These are phyloP conservation scores for Sitobion miscanthi DNA, from an alignment of 1,140 invertebrate genomes.

Conservation along the genomic window DNA sequence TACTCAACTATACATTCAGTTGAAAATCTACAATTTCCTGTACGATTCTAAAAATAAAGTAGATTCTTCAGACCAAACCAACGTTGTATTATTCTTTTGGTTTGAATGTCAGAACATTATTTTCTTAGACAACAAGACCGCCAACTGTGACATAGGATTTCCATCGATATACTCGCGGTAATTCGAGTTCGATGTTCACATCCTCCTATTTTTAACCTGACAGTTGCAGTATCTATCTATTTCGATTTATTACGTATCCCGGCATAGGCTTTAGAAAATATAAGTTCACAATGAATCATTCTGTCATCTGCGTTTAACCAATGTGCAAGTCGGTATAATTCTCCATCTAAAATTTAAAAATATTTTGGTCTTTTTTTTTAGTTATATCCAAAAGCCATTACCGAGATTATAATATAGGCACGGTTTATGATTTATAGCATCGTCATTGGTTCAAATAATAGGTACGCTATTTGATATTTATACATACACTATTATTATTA, in stretches of 20 bases:
- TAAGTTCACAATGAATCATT: background rate
- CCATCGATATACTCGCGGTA: background rate
- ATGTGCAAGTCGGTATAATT: background rate
- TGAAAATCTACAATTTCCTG: background rate
- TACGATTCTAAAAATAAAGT: background rate
- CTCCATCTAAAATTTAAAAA: background rate
- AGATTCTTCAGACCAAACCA: background rate
- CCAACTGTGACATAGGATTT: background rate
- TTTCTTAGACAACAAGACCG: background rate
- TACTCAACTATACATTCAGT: background rate
- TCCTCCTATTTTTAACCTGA: background rate
- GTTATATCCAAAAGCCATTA: background rate
- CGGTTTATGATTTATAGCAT: background rate
- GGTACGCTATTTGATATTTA: background rate
- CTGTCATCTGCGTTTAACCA: background rate
- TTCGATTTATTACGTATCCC: background rate
- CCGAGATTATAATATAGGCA: background rate
- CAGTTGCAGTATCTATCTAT: background rate
- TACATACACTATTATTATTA: background rate
- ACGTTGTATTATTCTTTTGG: background rate
- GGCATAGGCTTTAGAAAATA: background rate
- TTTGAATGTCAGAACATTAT: background rate
- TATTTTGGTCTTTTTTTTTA: background rate
- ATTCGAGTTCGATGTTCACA: background rate
- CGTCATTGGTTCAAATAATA: background rate